Evolutionary conservation across 2,888 invertebrate genomes (phyloP), one percentile per base, ranked within the genome.

Genomic region (Cephus runcator): DNA sequence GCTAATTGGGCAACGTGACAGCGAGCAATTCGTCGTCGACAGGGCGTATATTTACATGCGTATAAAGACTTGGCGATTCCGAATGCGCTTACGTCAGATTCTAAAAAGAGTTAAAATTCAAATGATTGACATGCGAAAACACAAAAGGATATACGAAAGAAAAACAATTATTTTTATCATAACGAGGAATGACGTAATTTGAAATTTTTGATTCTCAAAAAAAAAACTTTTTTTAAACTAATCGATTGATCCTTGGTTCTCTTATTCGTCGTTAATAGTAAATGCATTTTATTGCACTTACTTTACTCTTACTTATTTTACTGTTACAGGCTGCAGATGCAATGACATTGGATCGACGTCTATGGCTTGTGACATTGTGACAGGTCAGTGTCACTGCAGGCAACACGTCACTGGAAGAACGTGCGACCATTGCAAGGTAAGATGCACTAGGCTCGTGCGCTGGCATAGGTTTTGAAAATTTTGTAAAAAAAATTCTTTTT

Each of bases 281-380:
- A 23, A 56, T 56, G 23, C 56, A 56, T 23, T 56, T 31, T 71
- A 11, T 71, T 33, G 15, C 33, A 71, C 33, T 3, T 31, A 15
- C 11, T 1, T 71, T 0, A 71, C 31, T 71, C 15, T 71, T 71
- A 33, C 9, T 3, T 71, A 23, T 77, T 79, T 82, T 86, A 84
- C 92, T 89, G 91, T 95, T 95, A 3, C 94, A 98, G 98, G 96
- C 77, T 98, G 98, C 90, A 95, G 95, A 85, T 98, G 98, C 90
- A 95, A 95, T 83, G 91, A 92, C n/a, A 88, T 94, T 76, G 97
- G 97, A 4, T 94, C 97, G 4, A 93, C 94, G 84, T 93, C 94
- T 82, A 93, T 93, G 80, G 94, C 94, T 35, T 97, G 97, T 87
- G 96, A 97, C 89, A 95, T 95, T 84, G 94, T 95, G 40, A 94